Evolutionary conservation across 2,797 vertebrate species (phyloP).

Genomic region (Sebastes glaucus): DNA sequence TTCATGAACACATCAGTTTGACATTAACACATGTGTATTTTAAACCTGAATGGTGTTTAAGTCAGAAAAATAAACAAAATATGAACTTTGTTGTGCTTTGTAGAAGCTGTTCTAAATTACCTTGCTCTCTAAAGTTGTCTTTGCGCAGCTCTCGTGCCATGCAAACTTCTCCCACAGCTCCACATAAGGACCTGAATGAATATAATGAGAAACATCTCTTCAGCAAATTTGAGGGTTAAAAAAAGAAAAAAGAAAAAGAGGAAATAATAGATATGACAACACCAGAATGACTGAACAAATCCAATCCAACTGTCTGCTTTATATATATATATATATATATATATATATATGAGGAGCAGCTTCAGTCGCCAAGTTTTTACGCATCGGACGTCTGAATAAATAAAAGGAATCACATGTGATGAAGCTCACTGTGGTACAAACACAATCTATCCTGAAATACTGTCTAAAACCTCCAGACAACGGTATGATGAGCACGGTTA

Average conservation of each 20-base stretch:
- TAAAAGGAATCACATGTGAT: background rate
- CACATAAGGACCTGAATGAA: background rate
- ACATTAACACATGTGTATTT: background rate
- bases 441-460: background rate
- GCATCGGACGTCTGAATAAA: background rate
- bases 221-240: background rate
- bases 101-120: constrained; percentile 28
- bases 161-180: constrained; percentile 30
- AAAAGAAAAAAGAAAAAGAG: background rate
- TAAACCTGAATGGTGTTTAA: background rate
- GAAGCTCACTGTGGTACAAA: background rate
- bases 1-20: background rate
- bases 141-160: constrained; percentile 48
- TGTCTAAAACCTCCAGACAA: rapidly evolving
- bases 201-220: background rate
- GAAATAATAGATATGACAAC: background rate
- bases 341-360: background rate
- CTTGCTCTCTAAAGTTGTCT: constrained; percentile 59
- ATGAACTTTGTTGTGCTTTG: background rate
- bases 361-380: background rate
- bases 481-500: too few relatives aligned
- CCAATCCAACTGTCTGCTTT: background rate
- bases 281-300: background rate
- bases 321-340: background rate
- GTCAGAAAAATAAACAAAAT: too few relatives aligned